These are phyloP conservation scores for Enoplosus armatus DNA, from an alignment of 2,797 vertebrate species.

Conservation along the genomic window DNA sequence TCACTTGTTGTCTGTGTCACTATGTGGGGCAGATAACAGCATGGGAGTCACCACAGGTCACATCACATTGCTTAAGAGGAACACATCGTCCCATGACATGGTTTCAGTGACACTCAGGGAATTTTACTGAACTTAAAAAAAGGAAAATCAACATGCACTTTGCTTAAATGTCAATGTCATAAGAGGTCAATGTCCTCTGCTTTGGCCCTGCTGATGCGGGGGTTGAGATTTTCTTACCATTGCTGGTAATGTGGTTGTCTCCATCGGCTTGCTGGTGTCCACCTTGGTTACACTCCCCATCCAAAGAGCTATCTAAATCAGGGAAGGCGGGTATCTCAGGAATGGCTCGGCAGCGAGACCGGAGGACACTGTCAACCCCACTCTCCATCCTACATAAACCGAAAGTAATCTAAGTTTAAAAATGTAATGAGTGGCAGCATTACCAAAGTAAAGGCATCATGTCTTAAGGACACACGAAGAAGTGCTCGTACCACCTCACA, in stretches of 20 bases:
- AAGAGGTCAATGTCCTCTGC: constrained; percentile 7
- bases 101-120: neutral
- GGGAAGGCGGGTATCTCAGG: constrained; percentile 42
- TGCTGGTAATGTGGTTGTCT: constrained; percentile 63
- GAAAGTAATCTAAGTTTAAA: neutral
- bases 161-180: neutral
- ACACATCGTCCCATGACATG: constrained; percentile 15
- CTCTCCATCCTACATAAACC: constrained; percentile 76
- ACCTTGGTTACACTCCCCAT: constrained; percentile 28
- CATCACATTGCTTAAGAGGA: constrained; percentile 5
- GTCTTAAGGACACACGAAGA: neutral
- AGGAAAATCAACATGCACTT: neutral
- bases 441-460: neutral
- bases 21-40: neutral
- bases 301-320: constrained; percentile 46
- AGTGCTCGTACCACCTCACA: neutral
- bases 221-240: constrained; percentile 68
- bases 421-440: neutral
- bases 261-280: constrained; percentile 45
- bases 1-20: neutral
- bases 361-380: constrained; percentile 40
- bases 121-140: constrained; percentile 2
- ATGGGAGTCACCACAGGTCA: constrained; percentile 9
- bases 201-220: neutral
- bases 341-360: constrained; percentile 46